Base-by-base conservation (phyloP, 2,888 invertebrate species). In the Alentia gelatinosa region DNA sequence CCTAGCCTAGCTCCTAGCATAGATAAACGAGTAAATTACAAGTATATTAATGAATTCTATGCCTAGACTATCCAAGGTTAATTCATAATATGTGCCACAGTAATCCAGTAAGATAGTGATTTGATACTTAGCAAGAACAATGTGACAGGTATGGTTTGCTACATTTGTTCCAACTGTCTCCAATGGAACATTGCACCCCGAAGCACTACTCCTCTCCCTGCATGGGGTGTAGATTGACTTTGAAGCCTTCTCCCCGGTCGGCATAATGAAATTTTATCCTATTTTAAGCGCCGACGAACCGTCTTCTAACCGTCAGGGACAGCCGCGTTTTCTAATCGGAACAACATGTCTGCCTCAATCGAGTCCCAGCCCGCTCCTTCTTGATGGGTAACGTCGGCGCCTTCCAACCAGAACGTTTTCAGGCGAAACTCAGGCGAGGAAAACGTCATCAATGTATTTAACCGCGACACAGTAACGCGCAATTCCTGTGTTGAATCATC, bases 341-440 rank as follows among this genome's bases (percentile, higher is more conserved):
- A 68, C 68, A 68, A 30, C 68, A 68, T 68, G 68, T 68, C 68
- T 68, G 26, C 33, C 68, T 12, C 68, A 68, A 68, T 68, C 68
- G 68, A 26, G 30, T 30, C 68, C 19, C 68, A 30, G n/a, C 26
- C n/a, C n/a, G n/a, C n/a, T n/a, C n/a, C n/a, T n/a, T n/a, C n/a
- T n/a, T n/a, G n/a, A n/a, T n/a, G n/a, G n/a, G n/a, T n/a, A n/a
- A n/a, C n/a, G n/a, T n/a, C n/a, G n/a, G n/a, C n/a, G n/a, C n/a
- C n/a, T n/a, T n/a, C n/a, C n/a, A n/a, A n/a, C n/a, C n/a, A n/a
- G n/a, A n/a, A n/a, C n/a, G n/a, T n/a, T n/a, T n/a, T n/a, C n/a
- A n/a, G n/a, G n/a, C n/a, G n/a, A n/a, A n/a, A n/a, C n/a, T n/a
- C 47, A 42, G 7, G 47, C 47, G 47, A 15, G 47, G 47, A 12